phyloP scores from a whole-genome alignment of 2,797 vertebrate species.

The Bryconaethiops microstoma region DNA sequence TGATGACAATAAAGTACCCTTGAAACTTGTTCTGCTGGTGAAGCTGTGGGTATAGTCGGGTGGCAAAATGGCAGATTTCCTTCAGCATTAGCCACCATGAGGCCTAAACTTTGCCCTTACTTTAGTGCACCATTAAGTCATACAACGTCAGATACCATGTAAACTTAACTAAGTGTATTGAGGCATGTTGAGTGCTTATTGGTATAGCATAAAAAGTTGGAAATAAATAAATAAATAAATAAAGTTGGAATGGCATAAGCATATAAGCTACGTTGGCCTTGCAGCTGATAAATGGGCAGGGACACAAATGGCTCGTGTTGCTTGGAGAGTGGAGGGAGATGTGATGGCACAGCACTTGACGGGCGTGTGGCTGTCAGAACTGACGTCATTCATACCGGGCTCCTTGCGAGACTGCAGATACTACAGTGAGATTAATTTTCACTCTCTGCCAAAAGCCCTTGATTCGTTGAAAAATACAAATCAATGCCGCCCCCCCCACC shows the following conservation, averaged over 20 bases:
- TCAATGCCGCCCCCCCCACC: conserved; percentile 27
- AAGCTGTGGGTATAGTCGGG: too few relatives aligned
- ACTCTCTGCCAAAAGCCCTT: conserved; percentile 34
- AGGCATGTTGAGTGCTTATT: neutral
- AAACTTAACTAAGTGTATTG: neutral
- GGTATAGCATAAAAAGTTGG: too few relatives aligned
- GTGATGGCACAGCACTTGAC: conserved; percentile 25
- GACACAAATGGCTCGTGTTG: neutral
- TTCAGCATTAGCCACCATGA: too few relatives aligned
- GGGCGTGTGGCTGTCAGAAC: conserved; percentile 25
- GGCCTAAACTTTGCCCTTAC: too few relatives aligned
- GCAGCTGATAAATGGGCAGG: neutral
- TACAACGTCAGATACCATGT: too few relatives aligned
- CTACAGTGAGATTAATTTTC: conserved; percentile 48
- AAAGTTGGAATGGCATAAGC: neutral
- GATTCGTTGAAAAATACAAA: conserved; percentile 46
- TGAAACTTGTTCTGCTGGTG: too few relatives aligned
- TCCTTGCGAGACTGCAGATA: conserved; percentile 11
- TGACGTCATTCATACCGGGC: conserved; percentile 33
- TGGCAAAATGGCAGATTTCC: too few relatives aligned
- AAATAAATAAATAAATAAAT: too few relatives aligned
- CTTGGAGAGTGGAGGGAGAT: neutral
- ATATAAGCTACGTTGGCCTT: neutral
- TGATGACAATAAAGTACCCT: too few relatives aligned
- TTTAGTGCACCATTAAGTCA: too few relatives aligned